These are phyloP conservation scores for Lepas anatifera DNA, from an alignment of 2,888 invertebrate species.

Conservation along the genomic window DNA sequence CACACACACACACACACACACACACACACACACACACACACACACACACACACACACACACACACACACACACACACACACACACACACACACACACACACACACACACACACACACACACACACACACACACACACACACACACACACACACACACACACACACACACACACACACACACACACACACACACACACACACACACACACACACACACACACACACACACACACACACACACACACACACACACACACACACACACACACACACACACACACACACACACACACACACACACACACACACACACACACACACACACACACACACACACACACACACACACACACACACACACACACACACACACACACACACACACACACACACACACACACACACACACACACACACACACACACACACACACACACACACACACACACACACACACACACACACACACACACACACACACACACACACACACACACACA, in stretches of 20 bases:
- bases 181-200: background rate
- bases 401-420: too few relatives aligned
- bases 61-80: background rate
- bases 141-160: background rate
- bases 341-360: slow-evolving; percentile 5
- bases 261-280: background rate
- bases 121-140: background rate
- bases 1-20: background rate
- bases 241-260: background rate
- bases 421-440: too few relatives aligned
- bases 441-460: too few relatives aligned
- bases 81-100: background rate
- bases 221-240: background rate
- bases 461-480: too few relatives aligned
- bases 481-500: too few relatives aligned
- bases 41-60: background rate
- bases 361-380: too few relatives aligned
- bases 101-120: background rate
- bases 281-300: background rate
- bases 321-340: background rate
- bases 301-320: background rate
- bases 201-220: background rate
- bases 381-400: too few relatives aligned
- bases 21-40: background rate
- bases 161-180: background rate